These are phyloP conservation scores for Harpalus rubripes DNA, from an alignment of 2,888 invertebrate species.

Conservation along the genomic window DNA sequence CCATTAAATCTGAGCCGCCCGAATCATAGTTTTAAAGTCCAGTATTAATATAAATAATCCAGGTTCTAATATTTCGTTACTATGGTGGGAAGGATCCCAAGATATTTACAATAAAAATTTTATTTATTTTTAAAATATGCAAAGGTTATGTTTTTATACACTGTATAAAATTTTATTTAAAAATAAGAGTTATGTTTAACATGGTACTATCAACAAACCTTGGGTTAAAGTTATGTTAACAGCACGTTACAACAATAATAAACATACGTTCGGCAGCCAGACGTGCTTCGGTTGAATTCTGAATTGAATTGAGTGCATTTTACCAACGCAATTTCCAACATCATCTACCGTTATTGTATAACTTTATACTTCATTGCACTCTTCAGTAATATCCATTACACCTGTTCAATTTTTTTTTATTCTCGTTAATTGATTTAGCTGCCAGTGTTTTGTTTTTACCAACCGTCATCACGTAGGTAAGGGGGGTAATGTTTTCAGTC, in stretches of 20 bases:
- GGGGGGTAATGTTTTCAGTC: too few species aligned
- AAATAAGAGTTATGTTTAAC: conserved; percentile 16
- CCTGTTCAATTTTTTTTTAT: not conserved
- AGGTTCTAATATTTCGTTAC: too few species aligned
- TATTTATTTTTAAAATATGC: conserved; percentile 4
- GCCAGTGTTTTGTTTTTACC: not conserved
- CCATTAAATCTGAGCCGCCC: too few species aligned
- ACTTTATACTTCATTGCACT: too few species aligned
- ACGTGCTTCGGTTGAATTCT: not conserved
- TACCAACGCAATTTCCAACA: not conserved
- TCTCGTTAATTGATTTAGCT: conserved; percentile 6
- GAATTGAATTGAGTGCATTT: not conserved
- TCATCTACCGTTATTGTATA: too few species aligned
- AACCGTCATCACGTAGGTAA: too few species aligned
- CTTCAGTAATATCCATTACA: not conserved
- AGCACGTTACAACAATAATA: conserved; percentile 16
- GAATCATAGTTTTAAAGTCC: too few species aligned
- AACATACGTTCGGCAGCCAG: conserved; percentile 20
- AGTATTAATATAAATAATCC: too few species aligned
- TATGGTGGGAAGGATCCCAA: not conserved
- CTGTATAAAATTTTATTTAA: not conserved
- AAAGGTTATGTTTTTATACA: not conserved
- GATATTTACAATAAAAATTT: not conserved
- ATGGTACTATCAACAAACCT: conserved; percentile 39
- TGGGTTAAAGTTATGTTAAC: conserved; percentile 42